Conservation (phyloP, 2,113 vertebrate species). For the Otus sunia region DNA sequence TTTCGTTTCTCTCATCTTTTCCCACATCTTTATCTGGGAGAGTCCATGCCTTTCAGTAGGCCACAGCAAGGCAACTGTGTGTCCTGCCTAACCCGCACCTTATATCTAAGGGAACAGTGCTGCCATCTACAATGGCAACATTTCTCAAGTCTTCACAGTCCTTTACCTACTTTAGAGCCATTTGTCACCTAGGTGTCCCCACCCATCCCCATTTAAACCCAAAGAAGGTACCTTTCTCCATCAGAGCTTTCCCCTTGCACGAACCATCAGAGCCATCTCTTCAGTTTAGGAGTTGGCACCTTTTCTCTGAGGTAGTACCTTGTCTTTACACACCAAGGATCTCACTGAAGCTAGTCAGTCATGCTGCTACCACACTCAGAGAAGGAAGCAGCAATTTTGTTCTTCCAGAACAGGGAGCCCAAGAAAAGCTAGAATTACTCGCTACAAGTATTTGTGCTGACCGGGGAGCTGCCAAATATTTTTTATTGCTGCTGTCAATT, state of each 20-base stretch:
- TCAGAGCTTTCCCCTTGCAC: not conserved
- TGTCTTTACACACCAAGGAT: slow-evolving; percentile 19
- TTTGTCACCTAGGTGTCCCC: not conserved
- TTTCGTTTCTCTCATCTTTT: too few relatives aligned
- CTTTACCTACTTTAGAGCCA: not conserved
- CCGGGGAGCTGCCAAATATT: slow-evolving; percentile 35
- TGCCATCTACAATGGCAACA: not conserved
- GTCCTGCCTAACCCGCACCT: not conserved
- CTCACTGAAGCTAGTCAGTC: not conserved
- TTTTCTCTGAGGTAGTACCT: slow-evolving; percentile 5
- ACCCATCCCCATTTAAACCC: not conserved
- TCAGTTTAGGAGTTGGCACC: not conserved
- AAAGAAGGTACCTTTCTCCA: not conserved
- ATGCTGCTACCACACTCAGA: not conserved
- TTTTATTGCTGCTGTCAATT: slow-evolving; percentile 54
- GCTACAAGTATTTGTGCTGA: slow-evolving; percentile 8
- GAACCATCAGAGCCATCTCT: not conserved
- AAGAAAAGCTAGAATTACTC: slow-evolving; percentile 18
- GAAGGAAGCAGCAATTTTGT: not conserved
- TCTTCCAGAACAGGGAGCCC: slow-evolving; percentile 38
- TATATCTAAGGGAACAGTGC: not conserved
- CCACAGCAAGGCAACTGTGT: not conserved
- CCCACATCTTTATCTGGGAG: too few relatives aligned
- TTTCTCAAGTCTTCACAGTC: not conserved
- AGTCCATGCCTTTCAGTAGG: too few relatives aligned